Percentiles rank a stretch among this genome's conserved stretches.
These are phyloP conservation scores for Xiphophorus maculatus DNA, from an alignment of 2,113 vertebrate species.

Conservation along the genomic window DNA sequence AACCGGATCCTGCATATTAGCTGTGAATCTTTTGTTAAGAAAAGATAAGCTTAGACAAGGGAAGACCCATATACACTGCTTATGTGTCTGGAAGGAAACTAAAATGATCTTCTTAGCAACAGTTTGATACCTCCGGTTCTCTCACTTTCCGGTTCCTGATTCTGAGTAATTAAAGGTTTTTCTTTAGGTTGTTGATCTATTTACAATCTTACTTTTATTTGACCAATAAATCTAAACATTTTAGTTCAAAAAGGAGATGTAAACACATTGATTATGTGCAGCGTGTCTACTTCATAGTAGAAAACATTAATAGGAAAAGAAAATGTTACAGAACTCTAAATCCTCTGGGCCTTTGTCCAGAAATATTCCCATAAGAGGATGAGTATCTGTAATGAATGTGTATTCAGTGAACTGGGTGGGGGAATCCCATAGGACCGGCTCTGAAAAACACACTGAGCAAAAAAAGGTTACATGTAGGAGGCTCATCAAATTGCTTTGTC, in stretches of 20 bases:
- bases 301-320: not conserved
- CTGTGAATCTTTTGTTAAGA: not conserved
- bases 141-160: not conserved
- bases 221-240: not conserved
- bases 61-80: slow-evolving; percentile 37
- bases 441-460: not conserved
- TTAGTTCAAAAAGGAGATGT: not conserved
- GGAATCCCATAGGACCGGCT: not conserved
- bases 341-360: not conserved
- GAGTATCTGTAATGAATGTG: not conserved
- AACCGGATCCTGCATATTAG: not conserved
- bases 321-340: not conserved
- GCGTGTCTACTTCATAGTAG: not conserved
- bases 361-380: not conserved
- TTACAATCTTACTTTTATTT: not conserved
- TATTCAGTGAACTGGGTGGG: not conserved
- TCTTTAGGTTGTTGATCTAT: not conserved
- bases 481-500: not conserved
- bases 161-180: not conserved
- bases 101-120: not conserved
- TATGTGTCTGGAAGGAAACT: not conserved
- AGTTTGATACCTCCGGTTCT: not conserved
- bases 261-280: not conserved
- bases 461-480: not conserved
- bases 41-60: slow-evolving; percentile 7